A percentile compares a stretch with the other conserved stretches of the same genome.
Conservation (phyloP, 2,797 vertebrate species). For the Chaetophractus vellerosus region DNA sequence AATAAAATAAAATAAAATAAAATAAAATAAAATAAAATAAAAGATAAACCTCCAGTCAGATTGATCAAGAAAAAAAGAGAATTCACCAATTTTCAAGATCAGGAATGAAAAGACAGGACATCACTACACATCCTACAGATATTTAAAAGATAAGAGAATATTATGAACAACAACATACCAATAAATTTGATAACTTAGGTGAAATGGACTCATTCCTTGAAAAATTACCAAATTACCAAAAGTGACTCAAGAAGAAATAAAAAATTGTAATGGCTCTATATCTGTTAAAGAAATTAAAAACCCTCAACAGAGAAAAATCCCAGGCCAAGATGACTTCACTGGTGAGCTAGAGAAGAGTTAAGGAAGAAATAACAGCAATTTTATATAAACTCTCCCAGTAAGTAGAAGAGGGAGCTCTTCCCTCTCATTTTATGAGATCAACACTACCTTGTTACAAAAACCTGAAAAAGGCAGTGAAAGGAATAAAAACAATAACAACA, state of each 20-base stretch:
- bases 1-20: no score
- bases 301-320: neutral
- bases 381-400: neutral
- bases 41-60: neutral
- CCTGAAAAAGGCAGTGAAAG: neutral
- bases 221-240: constrained; percentile 9
- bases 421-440: neutral
- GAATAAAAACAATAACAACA: neutral
- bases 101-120: neutral
- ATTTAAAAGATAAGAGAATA: neutral
- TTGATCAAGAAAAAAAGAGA: neutral
- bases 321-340: neutral
- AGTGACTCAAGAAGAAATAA: neutral
- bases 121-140: neutral
- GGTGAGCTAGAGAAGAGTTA: neutral
- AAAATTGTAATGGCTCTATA: neutral
- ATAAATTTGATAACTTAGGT: neutral
- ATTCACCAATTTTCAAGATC: constrained; percentile 6
- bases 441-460: neutral
- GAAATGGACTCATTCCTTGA: neutral
- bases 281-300: constrained; percentile 2
- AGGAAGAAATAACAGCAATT: neutral
- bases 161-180: neutral
- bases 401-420: neutral
- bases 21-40: no score